These are phyloP conservation scores for Drosophila sturtevanti DNA, from an alignment of 1,140 invertebrate species.

Conservation along the genomic window DNA sequence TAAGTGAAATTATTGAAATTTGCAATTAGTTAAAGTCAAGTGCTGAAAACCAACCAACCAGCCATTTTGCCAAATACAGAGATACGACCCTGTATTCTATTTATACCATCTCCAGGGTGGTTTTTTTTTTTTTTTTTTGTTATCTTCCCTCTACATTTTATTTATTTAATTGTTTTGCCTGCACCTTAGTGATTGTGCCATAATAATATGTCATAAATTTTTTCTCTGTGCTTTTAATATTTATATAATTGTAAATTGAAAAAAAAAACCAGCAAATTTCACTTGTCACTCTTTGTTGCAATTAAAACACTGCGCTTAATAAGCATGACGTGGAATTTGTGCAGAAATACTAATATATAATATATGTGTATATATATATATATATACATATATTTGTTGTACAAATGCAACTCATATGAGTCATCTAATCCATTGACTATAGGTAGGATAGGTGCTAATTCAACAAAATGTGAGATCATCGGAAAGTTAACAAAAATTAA, in stretches of 20 bases:
- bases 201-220: slow-evolving; percentile 36
- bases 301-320: slow-evolving; percentile 64
- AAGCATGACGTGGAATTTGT: slow-evolving; percentile 58
- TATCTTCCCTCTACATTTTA: background rate
- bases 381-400: slow-evolving; percentile 8
- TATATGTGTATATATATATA: slow-evolving; percentile 5
- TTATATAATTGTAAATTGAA: slow-evolving; percentile 70
- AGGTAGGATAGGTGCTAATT: background rate
- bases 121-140: slow-evolving; percentile 10
- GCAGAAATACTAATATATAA: slow-evolving; percentile 13
- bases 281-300: slow-evolving; percentile 63
- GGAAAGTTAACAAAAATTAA: slow-evolving; percentile 34
- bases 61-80: slow-evolving; percentile 29
- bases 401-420: background rate
- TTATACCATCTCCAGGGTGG: slow-evolving; percentile 26
- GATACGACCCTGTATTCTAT: slow-evolving; percentile 58
- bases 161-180: slow-evolving; percentile 1
- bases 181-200: slow-evolving; percentile 9
- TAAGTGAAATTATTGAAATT: slow-evolving; percentile 72
- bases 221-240: slow-evolving; percentile 35
- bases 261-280: slow-evolving; percentile 48
- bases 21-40: slow-evolving; percentile 62
- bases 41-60: slow-evolving; percentile 44
- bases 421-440: background rate
- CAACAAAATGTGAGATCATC: slow-evolving; percentile 2